Percentiles rank a stretch among this genome's conserved stretches.
Conservation (phyloP, 2,888 invertebrate genomes). For the Creontiades dilutus region DNA sequence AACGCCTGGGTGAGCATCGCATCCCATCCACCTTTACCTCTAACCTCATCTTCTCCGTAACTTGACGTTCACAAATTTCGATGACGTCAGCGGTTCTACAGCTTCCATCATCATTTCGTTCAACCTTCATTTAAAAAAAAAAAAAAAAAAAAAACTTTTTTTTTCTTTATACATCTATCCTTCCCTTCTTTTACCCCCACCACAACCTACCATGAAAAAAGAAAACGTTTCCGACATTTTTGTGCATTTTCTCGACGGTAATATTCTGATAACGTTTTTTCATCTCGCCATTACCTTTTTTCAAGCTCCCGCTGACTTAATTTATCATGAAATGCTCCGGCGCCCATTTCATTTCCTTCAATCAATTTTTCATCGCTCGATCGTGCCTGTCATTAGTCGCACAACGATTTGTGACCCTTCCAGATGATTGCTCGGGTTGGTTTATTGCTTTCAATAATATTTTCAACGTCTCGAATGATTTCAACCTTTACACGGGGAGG, state of each 20-base stretch:
- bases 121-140: conserved; percentile 37
- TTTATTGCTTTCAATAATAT: not conserved
- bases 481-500: too few species aligned
- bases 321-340: not conserved
- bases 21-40: conserved; percentile 60
- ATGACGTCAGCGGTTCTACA: conserved; percentile 48
- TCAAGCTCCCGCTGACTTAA: not conserved
- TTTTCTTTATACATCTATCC: not conserved
- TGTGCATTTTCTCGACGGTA: conserved; percentile 35
- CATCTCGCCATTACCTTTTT: not conserved
- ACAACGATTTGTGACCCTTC: not conserved
- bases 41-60: conserved; percentile 64
- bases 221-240: conserved; percentile 37
- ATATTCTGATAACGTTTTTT: conserved; percentile 21
- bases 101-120: conserved; percentile 44
- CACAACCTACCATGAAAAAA: not conserved
- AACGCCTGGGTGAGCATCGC: conserved; percentile 64
- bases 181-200: conserved; percentile 3
- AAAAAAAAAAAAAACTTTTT: conserved; percentile 25
- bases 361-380: not conserved
- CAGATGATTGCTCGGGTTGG: not conserved
- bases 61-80: conserved; percentile 65
- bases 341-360: not conserved
- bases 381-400: not conserved
- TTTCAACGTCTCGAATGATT: not conserved